phyloP scores from a whole-genome alignment of 2,888 invertebrate genomes.

The Magallana nippona region DNA sequence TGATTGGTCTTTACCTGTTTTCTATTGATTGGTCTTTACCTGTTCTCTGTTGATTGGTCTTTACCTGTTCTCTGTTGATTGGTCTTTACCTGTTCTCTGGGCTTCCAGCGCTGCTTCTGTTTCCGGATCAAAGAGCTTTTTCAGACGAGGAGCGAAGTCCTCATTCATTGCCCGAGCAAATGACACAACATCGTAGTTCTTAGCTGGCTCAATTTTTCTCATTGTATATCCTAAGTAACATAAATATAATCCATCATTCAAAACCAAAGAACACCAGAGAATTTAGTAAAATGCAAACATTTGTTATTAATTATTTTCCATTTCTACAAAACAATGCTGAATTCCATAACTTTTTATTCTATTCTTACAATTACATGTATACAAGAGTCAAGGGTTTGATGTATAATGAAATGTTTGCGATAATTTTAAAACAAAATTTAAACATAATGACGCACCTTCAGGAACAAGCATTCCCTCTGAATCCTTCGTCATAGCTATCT shows the following conservation, averaged over 20 bases:
- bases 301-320: too few relatives aligned
- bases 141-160: slow-evolving; percentile 78
- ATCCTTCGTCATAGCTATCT: slow-evolving; percentile 66
- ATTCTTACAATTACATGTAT: too few relatives aligned
- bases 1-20: too few relatives aligned
- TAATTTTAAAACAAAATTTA: too few relatives aligned
- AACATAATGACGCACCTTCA: slow-evolving; percentile 61
- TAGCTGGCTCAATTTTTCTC: slow-evolving; percentile 76
- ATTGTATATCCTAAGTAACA: slow-evolving; percentile 74
- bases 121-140: slow-evolving; percentile 79
- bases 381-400: too few relatives aligned
- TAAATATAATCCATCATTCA: too few relatives aligned
- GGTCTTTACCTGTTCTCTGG: slow-evolving; percentile 73
- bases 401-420: too few relatives aligned
- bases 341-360: too few relatives aligned
- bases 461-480: slow-evolving; percentile 70
- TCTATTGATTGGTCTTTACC: too few relatives aligned
- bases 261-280: too few relatives aligned
- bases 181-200: slow-evolving; percentile 79
- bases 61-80: neutral
- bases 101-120: slow-evolving; percentile 78
- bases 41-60: too few relatives aligned
- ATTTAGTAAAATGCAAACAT: neutral
- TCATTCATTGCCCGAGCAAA: slow-evolving; percentile 80
- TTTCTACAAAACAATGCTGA: too few relatives aligned